Base-by-base conservation (phyloP, 2,888 invertebrate species). In the Drosophila atripex region DNA sequence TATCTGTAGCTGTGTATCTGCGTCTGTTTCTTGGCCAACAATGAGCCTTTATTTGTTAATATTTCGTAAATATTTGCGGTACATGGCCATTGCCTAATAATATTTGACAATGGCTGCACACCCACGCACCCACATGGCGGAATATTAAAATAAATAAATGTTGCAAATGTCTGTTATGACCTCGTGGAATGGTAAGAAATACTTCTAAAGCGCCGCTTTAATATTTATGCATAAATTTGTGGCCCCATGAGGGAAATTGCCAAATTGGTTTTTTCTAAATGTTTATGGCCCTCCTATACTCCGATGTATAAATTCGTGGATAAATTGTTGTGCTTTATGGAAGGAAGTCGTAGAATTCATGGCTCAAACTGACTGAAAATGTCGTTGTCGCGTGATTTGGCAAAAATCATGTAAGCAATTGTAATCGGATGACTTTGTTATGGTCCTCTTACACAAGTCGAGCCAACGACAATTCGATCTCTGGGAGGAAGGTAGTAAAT, bases 31-130 rank as follows among this genome's bases (percentile, higher is more conserved):
- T 70, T 77, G 14, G 39, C 39, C 39, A 8, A 18, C 80, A 84
- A 73, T 76, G 86, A 73, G 77, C 83, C 61, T 73, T 72, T 83
- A 76, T 82, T 87, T 85, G 88, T 83, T 87, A 87, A 86, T 87
- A 86, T 87, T 77, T 87, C 73, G 83, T 76, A 84, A 87, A 87
- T 84, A 84, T 84, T 84, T 84, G 88, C 71, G 72, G 83, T 85
- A 85, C 87, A 85, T 84, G 88, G 72, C 79, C 73, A 75, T 73
- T 79, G 86, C 47, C 86, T 76, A 79, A 82, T 84, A 76, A 87
- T 85, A 83, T 84, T 84, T 76, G 68, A 75, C 85, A 80, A 71
- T 79, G 77, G 64, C 56, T 66, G 39, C 35, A 41, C 41, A 51
- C 51, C 47, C 61, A 50, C 35, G 57, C 54, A 16, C 18, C 35